phyloP scores from a whole-genome alignment of 2,888 invertebrate genomes.

The Drosophila yooni region DNA sequence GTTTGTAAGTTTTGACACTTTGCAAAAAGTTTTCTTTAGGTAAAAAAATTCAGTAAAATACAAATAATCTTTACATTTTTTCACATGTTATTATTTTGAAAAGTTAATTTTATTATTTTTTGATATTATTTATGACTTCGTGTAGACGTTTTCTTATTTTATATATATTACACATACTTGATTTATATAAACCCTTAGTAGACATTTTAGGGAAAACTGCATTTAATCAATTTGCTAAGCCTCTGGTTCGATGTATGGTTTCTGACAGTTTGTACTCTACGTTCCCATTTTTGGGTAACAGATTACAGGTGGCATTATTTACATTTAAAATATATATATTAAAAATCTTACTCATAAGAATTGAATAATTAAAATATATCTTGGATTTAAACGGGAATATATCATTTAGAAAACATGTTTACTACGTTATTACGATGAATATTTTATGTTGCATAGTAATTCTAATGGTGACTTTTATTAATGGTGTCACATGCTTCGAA shows the following conservation, averaged over 20 bases:
- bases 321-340: constrained; percentile 52
- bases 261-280: constrained; percentile 68
- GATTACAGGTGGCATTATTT: constrained; percentile 56
- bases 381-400: constrained; percentile 10
- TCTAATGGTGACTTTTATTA: constrained; percentile 60
- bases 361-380: constrained; percentile 18
- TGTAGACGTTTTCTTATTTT: not conserved
- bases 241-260: constrained; percentile 19
- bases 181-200: constrained; percentile 1
- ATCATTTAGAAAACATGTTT: constrained; percentile 53
- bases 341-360: constrained; percentile 10
- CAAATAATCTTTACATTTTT: not conserved
- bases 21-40: not conserved
- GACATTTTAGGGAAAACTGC: not conserved
- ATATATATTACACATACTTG: not conserved
- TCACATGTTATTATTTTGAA: not conserved
- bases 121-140: not conserved
- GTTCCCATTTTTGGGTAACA: constrained; percentile 34
- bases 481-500: constrained; percentile 52
- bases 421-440: constrained; percentile 61
- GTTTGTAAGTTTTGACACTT: not conserved
- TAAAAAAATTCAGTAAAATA: not conserved
- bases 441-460: constrained; percentile 62
- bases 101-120: not conserved
- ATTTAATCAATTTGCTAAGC: constrained; percentile 7